phyloP scores from a whole-genome alignment of 2,113 vertebrate species.

The Myiagra hebetior region DNA sequence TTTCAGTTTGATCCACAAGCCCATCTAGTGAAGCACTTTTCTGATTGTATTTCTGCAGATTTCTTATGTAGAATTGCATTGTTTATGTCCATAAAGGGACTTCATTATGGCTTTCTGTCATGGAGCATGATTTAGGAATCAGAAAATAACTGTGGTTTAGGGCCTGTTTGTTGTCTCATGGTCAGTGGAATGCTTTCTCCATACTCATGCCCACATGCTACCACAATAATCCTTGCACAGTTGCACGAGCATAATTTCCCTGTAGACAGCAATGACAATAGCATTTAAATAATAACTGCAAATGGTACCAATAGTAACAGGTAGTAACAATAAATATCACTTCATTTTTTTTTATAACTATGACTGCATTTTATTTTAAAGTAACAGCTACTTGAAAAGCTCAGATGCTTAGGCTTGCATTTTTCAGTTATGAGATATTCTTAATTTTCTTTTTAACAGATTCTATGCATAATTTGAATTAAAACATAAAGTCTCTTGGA shows the following conservation, averaged over 20 bases:
- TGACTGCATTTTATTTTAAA: background rate
- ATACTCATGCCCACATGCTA: accelerated
- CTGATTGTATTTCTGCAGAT: background rate
- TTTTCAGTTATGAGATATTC: background rate
- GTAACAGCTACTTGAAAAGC: background rate
- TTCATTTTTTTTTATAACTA: background rate
- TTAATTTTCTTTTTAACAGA: background rate
- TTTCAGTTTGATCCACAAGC: background rate
- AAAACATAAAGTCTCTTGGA: background rate
- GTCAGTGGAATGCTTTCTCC: background rate
- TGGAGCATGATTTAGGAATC: background rate
- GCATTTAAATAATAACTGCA: background rate
- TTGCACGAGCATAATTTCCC: accelerated
- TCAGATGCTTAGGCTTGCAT: background rate
- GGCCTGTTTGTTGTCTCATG: background rate
- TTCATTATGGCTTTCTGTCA: background rate
- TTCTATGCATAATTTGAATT: background rate
- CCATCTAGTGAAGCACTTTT: background rate
- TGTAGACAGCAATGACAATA: background rate
- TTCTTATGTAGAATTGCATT: background rate
- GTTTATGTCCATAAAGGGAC: background rate
- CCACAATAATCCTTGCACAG: background rate
- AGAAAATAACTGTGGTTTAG: background rate
- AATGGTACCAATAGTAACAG: background rate
- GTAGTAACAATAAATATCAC: background rate